These are phyloP conservation scores for Salvelinus alpinus DNA, from an alignment of 2,113 vertebrate species.

Conservation along the genomic window DNA sequence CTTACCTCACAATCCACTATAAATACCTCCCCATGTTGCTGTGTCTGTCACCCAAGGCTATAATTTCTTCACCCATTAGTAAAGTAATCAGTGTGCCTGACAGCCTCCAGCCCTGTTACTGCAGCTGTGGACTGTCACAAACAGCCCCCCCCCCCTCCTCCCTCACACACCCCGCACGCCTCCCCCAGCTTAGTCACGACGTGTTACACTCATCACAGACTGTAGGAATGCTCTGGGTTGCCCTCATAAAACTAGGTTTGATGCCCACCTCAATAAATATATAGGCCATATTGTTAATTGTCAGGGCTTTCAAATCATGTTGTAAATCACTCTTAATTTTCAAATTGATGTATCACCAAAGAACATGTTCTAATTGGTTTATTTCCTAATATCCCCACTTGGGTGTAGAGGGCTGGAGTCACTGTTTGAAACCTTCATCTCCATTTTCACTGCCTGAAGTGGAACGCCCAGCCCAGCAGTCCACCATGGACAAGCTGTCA, in stretches of 20 bases:
- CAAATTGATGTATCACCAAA: too few species aligned
- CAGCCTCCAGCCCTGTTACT: conserved; percentile 48
- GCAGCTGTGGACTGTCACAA: conserved; percentile 66
- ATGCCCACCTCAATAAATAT: neutral
- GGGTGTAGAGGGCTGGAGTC: too few species aligned
- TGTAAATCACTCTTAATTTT: too few species aligned
- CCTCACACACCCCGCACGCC: neutral
- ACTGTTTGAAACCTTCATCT: too few species aligned
- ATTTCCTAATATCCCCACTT: too few species aligned
- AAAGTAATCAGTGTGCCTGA: conserved; percentile 65
- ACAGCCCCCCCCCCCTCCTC: conserved; percentile 30
- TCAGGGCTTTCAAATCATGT: neutral
- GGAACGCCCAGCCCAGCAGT: neutral
- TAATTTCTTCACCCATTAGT: conserved; percentile 66
- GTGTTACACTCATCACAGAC: conserved; percentile 24
- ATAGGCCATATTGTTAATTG: neutral
- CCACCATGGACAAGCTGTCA: neutral
- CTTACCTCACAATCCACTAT: conserved; percentile 35
- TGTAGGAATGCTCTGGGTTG: neutral
- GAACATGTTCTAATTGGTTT: too few species aligned
- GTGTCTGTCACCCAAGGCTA: conserved; percentile 55
- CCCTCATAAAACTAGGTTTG: conserved; percentile 8
- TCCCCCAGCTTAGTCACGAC: conserved; percentile 42
- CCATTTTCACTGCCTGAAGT: too few species aligned
- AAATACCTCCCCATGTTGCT: conserved; percentile 51